Conservation (phyloP, 2,888 invertebrate genomes). For the Drosophila kuntzei region DNA sequence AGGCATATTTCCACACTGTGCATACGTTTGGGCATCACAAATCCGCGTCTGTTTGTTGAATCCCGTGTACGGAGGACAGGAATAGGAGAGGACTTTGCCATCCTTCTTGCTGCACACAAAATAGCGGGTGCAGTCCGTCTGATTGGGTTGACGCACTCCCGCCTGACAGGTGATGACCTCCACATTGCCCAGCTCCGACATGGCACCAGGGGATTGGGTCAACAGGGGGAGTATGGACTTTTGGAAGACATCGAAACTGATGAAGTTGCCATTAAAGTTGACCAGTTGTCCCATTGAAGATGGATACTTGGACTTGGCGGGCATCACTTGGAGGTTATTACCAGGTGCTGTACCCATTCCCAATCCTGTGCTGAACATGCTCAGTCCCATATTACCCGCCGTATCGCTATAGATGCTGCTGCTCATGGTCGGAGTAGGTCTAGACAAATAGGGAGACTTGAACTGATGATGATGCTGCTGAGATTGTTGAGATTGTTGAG, state of each 20-base stretch:
- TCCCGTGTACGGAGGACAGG: slow-evolving; percentile 86
- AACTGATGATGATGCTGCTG: slow-evolving; percentile 50
- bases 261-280: slow-evolving; percentile 82
- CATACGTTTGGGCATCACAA: slow-evolving; percentile 85
- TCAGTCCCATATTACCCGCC: slow-evolving; percentile 55
- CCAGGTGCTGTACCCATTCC: slow-evolving; percentile 3
- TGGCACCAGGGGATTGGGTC: slow-evolving; percentile 55
- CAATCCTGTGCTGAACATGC: slow-evolving; percentile 47
- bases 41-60: slow-evolving; percentile 86
- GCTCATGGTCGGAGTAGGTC: slow-evolving; percentile 55
- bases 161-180: slow-evolving; percentile 85
- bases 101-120: slow-evolving; percentile 86
- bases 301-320: slow-evolving; percentile 50
- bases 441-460: slow-evolving; percentile 53
- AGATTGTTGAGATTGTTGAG: slow-evolving; percentile 1
- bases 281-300: slow-evolving; percentile 73
- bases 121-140: slow-evolving; percentile 86
- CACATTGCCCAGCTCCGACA: slow-evolving; percentile 72
- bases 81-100: slow-evolving; percentile 85
- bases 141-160: slow-evolving; percentile 86
- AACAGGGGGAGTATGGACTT: slow-evolving; percentile 81
- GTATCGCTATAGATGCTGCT: slow-evolving; percentile 61
- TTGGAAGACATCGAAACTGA: slow-evolving; percentile 83
- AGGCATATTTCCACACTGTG: slow-evolving; percentile 80
- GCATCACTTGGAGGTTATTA: slow-evolving; percentile 13